Evolutionary conservation across 2,113 vertebrate genomes (phyloP).

Genomic region (Micromys minutus): DNA sequence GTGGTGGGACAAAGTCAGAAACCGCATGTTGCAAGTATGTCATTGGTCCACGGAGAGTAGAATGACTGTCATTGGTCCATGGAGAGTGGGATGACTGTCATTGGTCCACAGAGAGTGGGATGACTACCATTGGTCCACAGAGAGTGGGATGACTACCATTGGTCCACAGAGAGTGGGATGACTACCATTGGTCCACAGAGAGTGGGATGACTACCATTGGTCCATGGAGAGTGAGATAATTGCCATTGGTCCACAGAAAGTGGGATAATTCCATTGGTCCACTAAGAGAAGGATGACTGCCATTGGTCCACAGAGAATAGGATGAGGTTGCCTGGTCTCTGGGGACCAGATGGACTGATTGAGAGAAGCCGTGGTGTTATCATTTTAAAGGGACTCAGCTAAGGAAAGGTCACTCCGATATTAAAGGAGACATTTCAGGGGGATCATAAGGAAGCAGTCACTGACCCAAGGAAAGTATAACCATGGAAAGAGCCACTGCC

Average conservation of each 20-base stretch:
- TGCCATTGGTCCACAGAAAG: not conserved
- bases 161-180: not conserved
- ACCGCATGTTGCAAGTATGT: not conserved
- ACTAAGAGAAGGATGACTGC: not conserved
- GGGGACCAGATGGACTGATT: not conserved
- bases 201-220: not conserved
- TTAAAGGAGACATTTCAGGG: not conserved
- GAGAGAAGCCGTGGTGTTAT: not conserved
- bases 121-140: not conserved
- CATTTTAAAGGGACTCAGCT: slow-evolving; percentile 30
- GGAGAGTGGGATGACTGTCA: not conserved
- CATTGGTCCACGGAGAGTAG: not conserved
- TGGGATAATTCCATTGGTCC: not conserved
- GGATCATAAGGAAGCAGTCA: not conserved
- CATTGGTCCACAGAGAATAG: not conserved
- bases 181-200: not conserved
- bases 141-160: not conserved
- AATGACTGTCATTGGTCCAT: not conserved
- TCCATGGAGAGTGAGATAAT: not conserved
- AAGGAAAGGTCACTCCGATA: not conserved
- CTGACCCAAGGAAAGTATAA: not conserved
- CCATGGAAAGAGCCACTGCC: not conserved
- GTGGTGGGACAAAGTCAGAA: not conserved
- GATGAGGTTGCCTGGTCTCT: not conserved
- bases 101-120: not conserved